Conservation (phyloP, 2,113 vertebrate species). For the Cisticola juncidis region DNA sequence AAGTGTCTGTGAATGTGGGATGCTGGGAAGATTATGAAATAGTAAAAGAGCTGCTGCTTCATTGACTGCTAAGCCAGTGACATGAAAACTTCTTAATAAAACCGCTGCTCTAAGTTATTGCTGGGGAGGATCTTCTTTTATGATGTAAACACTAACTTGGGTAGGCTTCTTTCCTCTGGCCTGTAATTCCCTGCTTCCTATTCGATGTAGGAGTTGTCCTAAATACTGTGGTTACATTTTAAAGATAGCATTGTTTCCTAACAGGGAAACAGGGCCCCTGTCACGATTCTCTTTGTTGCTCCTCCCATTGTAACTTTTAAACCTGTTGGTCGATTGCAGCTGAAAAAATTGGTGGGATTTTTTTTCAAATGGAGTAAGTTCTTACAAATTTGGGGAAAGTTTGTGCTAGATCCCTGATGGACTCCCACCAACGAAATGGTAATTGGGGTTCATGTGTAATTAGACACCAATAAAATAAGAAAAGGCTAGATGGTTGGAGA, state of each 20-base stretch:
- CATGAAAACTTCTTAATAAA: not conserved
- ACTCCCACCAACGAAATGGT: not conserved
- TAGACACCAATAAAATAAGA: not conserved
- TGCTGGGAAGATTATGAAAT: not conserved
- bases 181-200: not conserved
- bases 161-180: not conserved
- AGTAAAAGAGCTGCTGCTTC: not conserved
- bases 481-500: not conserved
- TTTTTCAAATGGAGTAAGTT: not conserved
- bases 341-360: not conserved
- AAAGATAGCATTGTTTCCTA: not conserved
- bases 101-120: not conserved
- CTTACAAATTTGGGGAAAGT: not conserved
- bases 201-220: not conserved
- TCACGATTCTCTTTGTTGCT: fast-evolving
- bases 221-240: not conserved
- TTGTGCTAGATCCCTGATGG: fast-evolving
- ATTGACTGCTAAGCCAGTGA: not conserved
- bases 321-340: not conserved
- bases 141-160: not conserved
- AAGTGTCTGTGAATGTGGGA: not conserved
- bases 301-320: not conserved
- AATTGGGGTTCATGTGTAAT: not conserved
- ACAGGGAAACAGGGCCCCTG: not conserved
- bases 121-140: not conserved